Evolutionary conservation across 2,888 invertebrate genomes (phyloP).

Genomic region (Agriopis marginaria): DNA sequence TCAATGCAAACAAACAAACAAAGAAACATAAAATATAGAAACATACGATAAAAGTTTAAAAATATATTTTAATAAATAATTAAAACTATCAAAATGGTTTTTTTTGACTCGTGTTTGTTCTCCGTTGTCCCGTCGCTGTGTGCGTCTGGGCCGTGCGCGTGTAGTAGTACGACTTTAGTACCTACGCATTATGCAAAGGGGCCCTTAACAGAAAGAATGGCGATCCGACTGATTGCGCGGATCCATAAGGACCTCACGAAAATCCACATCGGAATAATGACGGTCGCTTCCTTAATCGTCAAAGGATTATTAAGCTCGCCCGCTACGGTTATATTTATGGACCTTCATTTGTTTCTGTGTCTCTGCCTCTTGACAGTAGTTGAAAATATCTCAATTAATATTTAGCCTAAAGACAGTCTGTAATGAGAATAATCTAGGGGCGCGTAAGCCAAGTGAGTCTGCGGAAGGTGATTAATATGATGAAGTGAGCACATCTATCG

Average conservation of each 20-base stretch:
- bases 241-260: conserved; percentile 72
- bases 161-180: no score
- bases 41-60: no score
- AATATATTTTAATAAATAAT: no score
- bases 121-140: no score
- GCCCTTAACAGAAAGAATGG: conserved; percentile 81
- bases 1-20: no score
- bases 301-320: conserved; percentile 54
- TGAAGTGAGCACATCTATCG: conserved; percentile 75
- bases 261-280: conserved; percentile 68
- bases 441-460: conserved; percentile 83
- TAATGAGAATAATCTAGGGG: conserved; percentile 79
- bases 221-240: conserved; percentile 75
- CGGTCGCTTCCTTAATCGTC: conserved; percentile 63
- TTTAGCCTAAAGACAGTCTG: conserved; percentile 82
- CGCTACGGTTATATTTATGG: conserved; percentile 66
- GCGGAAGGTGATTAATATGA: conserved; percentile 80
- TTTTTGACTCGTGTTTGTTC: no score
- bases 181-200: no score
- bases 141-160: no score
- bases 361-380: conserved; percentile 71
- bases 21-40: no score
- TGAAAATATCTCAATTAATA: conserved; percentile 83
- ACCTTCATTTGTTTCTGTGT: conserved; percentile 66
- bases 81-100: no score